Conservation (phyloP, 2,888 invertebrate species). For the Cantharis rufa region DNA sequence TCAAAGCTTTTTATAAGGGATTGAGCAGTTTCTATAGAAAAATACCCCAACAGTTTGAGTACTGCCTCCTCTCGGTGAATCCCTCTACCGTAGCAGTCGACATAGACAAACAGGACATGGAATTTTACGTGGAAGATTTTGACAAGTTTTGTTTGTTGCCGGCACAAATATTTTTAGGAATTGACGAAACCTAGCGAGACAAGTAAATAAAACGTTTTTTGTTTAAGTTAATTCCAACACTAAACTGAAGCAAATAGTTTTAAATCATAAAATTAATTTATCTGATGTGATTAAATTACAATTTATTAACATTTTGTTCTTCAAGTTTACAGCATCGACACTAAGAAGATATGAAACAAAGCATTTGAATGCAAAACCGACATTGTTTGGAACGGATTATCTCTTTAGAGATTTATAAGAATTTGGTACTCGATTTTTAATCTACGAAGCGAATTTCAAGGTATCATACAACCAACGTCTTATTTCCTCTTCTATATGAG, state of each 20-base stretch:
- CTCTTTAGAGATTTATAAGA: too few species aligned
- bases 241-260: too few species aligned
- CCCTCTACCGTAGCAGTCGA: neutral
- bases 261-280: too few species aligned
- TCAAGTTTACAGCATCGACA: neutral
- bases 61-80: conserved; percentile 6
- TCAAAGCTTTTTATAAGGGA: conserved; percentile 1
- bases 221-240: neutral
- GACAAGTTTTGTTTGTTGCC: neutral
- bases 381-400: too few species aligned
- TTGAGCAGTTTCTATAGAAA: neutral
- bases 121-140: conserved; percentile 10
- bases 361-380: neutral
- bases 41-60: conserved; percentile 2
- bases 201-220: neutral
- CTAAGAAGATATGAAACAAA: neutral
- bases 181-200: neutral
- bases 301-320: too few species aligned
- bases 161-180: neutral
- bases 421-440: neutral
- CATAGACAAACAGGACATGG: neutral
- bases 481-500: neutral
- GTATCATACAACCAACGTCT: neutral
- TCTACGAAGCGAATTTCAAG: neutral
- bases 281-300: too few species aligned